Evolutionary conservation across 2,888 invertebrate species (phyloP).

Genomic region (Nomada lathburiana): DNA sequence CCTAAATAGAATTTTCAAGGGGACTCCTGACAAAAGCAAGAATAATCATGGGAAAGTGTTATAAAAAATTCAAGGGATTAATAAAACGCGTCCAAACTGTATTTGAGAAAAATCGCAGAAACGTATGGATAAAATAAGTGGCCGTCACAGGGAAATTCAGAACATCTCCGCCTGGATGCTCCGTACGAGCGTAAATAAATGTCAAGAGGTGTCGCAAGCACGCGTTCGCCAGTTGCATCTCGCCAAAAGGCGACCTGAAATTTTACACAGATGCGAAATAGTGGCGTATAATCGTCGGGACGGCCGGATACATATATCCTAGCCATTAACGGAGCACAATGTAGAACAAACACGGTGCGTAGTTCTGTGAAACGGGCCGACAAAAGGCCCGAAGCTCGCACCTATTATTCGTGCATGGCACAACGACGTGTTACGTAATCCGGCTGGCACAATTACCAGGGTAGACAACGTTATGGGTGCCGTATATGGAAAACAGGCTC

Average conservation of each 20-base stretch:
- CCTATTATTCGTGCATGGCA: slow-evolving; percentile 62
- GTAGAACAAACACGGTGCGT: slow-evolving; percentile 13
- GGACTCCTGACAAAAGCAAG: too few species aligned
- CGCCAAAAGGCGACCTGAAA: slow-evolving; percentile 1
- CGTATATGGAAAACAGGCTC: slow-evolving; percentile 80
- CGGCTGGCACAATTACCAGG: slow-evolving; percentile 76
- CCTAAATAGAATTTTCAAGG: too few species aligned
- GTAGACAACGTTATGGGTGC: slow-evolving; percentile 72
- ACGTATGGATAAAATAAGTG: not conserved
- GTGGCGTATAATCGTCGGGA: not conserved
- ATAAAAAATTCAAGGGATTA: too few species aligned
- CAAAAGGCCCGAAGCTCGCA: slow-evolving; percentile 40
- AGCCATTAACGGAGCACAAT: slow-evolving; percentile 15
- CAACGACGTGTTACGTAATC: slow-evolving; percentile 68
- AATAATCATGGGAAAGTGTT: too few species aligned
- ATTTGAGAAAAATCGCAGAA: too few species aligned
- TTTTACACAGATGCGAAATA: slow-evolving; percentile 10
- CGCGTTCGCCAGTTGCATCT: slow-evolving; percentile 17
- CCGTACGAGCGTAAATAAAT: slow-evolving; percentile 16
- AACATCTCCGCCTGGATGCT: not conserved
- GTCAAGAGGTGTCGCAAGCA: slow-evolving; percentile 32
- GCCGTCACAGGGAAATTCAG: not conserved
- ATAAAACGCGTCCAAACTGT: too few species aligned
- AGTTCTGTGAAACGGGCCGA: slow-evolving; percentile 24
- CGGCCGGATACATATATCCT: slow-evolving; percentile 31